These are phyloP conservation scores for Coracopsis vasa DNA, from an alignment of 2,113 vertebrate species.

Conservation along the genomic window DNA sequence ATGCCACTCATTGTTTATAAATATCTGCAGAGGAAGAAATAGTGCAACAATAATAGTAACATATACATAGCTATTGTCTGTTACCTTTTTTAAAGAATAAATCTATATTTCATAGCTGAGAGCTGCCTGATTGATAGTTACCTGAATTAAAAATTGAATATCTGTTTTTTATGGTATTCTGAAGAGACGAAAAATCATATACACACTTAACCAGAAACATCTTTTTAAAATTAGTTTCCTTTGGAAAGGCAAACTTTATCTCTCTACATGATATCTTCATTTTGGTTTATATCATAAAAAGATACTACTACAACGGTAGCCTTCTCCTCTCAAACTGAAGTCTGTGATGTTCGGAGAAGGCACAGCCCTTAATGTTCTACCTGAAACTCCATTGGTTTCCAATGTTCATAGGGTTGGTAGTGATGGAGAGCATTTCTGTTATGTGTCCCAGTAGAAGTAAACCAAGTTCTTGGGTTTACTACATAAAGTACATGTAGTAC, in stretches of 20 bases:
- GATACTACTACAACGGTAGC: fast-evolving
- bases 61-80: neutral
- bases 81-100: neutral
- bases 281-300: neutral
- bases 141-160: neutral
- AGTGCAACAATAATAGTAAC: neutral
- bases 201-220: neutral
- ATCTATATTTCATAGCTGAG: neutral
- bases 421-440: fast-evolving
- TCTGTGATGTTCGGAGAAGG: neutral
- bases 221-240: neutral
- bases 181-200: neutral
- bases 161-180: neutral
- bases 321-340: neutral
- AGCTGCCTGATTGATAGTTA: neutral
- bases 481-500: neutral
- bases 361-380: neutral
- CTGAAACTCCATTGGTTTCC: neutral
- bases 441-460: neutral
- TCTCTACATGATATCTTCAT: neutral
- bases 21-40: constrained; percentile 75
- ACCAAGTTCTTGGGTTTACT: neutral
- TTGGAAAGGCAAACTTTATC: neutral
- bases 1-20: constrained; percentile 90
- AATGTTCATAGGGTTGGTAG: fast-evolving